A percentile compares a stretch with the other conserved stretches of the same genome.
These are phyloP conservation scores for Eulemur mongoz DNA, from an alignment of 2,797 vertebrate species.

Conservation along the genomic window DNA sequence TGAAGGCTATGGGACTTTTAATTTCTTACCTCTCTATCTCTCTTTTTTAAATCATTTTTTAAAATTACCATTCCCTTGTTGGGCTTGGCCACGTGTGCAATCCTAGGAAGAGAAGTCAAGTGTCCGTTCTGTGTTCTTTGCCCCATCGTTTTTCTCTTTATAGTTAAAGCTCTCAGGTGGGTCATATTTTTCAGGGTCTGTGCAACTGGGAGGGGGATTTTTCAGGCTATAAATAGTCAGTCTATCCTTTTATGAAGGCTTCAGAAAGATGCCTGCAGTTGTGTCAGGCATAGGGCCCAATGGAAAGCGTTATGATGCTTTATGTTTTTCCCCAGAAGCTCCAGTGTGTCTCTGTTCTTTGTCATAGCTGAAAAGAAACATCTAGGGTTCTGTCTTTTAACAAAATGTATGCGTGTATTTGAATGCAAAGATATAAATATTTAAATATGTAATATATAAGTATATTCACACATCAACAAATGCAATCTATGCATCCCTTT, in stretches of 20 bases:
- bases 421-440: constrained; percentile 65
- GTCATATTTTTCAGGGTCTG: not conserved
- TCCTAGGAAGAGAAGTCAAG: not conserved
- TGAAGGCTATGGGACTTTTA: not conserved
- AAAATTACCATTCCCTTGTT: not conserved
- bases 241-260: not conserved
- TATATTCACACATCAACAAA: not conserved
- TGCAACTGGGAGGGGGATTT: not conserved
- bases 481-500: not conserved
- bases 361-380: constrained; percentile 36
- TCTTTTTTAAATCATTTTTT: not conserved
- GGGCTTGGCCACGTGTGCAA: not conserved
- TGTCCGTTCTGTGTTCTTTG: not conserved
- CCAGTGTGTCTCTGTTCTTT: constrained; percentile 12
- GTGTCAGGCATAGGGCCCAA: not conserved
- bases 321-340: not conserved
- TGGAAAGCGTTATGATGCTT: not conserved
- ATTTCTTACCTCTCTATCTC: not conserved
- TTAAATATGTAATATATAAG: constrained; percentile 55
- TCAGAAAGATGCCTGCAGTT: not conserved
- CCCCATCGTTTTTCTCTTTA: not conserved
- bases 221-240: not conserved
- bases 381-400: constrained; percentile 44
- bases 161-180: not conserved
- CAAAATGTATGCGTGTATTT: constrained; percentile 48